These are phyloP conservation scores for Passer montanus DNA, from an alignment of 2,113 vertebrate genomes.

Conservation along the genomic window DNA sequence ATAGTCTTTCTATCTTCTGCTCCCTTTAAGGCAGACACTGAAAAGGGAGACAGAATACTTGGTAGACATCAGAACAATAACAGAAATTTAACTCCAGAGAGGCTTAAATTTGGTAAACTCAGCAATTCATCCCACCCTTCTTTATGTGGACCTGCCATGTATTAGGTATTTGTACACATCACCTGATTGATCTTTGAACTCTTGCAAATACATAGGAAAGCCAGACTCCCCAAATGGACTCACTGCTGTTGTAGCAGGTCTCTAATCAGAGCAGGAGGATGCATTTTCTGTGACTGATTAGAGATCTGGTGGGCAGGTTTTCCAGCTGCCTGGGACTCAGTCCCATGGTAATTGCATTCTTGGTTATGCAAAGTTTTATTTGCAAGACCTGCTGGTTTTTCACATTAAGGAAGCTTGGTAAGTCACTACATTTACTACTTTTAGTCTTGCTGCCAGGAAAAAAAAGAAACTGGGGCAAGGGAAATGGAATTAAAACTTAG, in stretches of 20 bases:
- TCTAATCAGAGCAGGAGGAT: background rate
- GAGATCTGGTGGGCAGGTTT: constrained; percentile 18
- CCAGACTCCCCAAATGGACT: background rate
- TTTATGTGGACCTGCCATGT: background rate
- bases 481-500: background rate
- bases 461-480: background rate
- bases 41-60: constrained; percentile 2
- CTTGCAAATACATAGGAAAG: background rate
- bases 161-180: background rate
- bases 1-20: background rate
- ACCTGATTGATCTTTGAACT: background rate
- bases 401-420: constrained; percentile 37
- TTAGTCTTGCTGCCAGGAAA: constrained; percentile 32
- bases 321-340: constrained; percentile 18
- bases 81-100: constrained; percentile 9
- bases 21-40: constrained; percentile 27
- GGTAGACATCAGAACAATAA: background rate
- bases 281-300: background rate
- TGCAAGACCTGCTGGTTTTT: constrained; percentile 17
- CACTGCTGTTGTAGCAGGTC: background rate
- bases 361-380: constrained; percentile 7
- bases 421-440: constrained; percentile 56
- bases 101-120: constrained; percentile 36
- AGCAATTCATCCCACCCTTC: background rate
- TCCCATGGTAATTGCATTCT: constrained; percentile 7